Evolutionary conservation across 2,797 vertebrate genomes (phyloP).

Genomic region (Chiloscyllium punctatum): DNA sequence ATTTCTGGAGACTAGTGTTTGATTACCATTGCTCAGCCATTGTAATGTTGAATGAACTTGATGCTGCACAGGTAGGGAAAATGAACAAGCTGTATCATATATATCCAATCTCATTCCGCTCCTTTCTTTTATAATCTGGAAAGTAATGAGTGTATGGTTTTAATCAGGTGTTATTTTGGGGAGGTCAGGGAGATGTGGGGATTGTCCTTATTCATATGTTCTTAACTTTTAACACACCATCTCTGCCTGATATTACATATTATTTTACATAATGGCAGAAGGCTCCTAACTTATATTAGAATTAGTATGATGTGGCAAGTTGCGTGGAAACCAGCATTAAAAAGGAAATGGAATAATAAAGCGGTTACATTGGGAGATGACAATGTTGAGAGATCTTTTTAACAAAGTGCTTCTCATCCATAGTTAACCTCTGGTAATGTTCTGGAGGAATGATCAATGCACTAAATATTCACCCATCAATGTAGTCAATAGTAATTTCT

Average conservation of each 20-base stretch:
- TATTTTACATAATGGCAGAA: not conserved
- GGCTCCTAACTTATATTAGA: not conserved
- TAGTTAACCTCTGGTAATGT: not conserved
- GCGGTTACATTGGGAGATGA: not conserved
- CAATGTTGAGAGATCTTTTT: not conserved
- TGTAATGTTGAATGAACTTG: conserved; percentile 96
- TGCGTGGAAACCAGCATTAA: not conserved
- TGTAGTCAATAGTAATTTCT: not conserved
- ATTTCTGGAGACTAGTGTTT: conserved; percentile 97
- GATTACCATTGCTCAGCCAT: conserved; percentile 97
- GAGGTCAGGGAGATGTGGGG: not conserved
- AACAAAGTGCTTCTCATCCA: not conserved
- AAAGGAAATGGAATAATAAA: not conserved
- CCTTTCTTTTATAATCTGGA: not conserved
- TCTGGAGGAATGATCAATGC: not conserved
- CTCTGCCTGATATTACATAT: too few species aligned
- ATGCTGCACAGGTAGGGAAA: conserved; percentile 75
- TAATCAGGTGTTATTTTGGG: not conserved
- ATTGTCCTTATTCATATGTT: not conserved
- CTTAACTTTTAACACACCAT: not conserved
- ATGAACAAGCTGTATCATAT: not conserved
- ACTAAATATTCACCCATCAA: not conserved
- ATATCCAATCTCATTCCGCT: not conserved
- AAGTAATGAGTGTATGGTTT: not conserved
- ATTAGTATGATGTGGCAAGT: not conserved